These are phyloP conservation scores for Chrysemys picta DNA, from an alignment of 2,113 vertebrate species.

Conservation along the genomic window DNA sequence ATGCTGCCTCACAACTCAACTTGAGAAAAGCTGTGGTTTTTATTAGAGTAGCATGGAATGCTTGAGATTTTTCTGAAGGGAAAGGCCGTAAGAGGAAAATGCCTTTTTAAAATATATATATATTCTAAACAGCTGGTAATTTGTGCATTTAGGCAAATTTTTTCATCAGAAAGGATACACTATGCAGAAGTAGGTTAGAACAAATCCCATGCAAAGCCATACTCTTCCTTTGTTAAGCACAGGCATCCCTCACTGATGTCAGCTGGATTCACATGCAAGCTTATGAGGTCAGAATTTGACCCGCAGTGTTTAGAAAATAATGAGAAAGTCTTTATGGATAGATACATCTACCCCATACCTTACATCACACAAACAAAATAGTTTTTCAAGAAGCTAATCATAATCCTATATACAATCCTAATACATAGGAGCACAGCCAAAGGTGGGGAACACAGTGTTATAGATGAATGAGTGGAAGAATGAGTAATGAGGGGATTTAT, in stretches of 20 bases:
- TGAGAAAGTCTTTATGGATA: not conserved
- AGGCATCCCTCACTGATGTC: not conserved
- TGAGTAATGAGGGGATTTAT: not conserved
- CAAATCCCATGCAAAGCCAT: rapidly evolving
- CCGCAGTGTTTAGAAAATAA: not conserved
- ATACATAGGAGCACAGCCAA: not conserved
- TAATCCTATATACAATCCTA: not conserved
- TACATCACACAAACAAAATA: not conserved
- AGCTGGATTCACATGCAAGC: not conserved
- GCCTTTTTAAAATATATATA: not conserved
- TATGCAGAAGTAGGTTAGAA: not conserved
- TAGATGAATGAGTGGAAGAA: not conserved
- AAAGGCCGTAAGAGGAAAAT: not conserved
- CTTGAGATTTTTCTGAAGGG: not conserved
- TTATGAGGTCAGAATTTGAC: not conserved
- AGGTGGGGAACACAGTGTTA: not conserved
- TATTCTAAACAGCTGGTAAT: not conserved
- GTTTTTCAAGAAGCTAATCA: not conserved
- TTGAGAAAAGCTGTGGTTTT: not conserved
- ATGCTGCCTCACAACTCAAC: not conserved
- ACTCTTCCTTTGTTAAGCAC: not conserved
- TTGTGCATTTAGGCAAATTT: not conserved
- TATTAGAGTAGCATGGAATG: not conserved
- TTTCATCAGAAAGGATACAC: not conserved
- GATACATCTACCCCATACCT: not conserved